A percentile compares a stretch with the other conserved stretches of the same genome.
Evolutionary conservation across 2,113 vertebrate species (phyloP).

Genomic region (Trogon surrucura): DNA sequence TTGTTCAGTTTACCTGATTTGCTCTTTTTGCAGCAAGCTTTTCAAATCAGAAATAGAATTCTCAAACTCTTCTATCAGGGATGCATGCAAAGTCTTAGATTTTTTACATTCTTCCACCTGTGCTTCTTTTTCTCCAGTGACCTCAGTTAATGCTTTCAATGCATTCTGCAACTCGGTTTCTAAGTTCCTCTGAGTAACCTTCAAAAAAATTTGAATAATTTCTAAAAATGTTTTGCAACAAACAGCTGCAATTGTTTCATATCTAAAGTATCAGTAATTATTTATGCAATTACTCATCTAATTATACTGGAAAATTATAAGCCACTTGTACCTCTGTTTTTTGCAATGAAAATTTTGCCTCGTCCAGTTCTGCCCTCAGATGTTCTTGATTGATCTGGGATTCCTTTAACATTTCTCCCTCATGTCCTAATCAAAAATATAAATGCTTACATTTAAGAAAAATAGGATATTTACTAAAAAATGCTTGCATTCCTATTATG

Average conservation of each 20-base stretch:
- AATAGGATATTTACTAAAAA: not conserved
- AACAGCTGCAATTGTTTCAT: not conserved
- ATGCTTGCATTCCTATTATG: not conserved
- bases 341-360: slow-evolving; percentile 73
- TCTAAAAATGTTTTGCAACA: not conserved
- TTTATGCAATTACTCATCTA: not conserved
- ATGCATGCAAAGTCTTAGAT: slow-evolving; percentile 72
- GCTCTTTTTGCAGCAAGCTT: slow-evolving; percentile 75
- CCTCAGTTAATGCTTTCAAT: slow-evolving; percentile 72
- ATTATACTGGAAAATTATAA: not conserved
- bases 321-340: slow-evolving; percentile 78
- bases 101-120: slow-evolving; percentile 79
- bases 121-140: slow-evolving; percentile 79
- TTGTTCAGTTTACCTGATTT: slow-evolving; percentile 77
- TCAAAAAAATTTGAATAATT: not conserved
- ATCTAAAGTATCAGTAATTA: not conserved
- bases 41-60: slow-evolving; percentile 72
- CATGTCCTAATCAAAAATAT: slow-evolving; percentile 72
- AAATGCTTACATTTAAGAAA: not conserved
- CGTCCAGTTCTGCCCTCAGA: slow-evolving; percentile 79
- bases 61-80: slow-evolving; percentile 75
- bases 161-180: slow-evolving; percentile 76
- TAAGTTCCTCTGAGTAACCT: slow-evolving; percentile 75
- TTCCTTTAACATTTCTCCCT: slow-evolving; percentile 77
- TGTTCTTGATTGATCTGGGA: slow-evolving; percentile 74